A percentile compares a stretch with the other conserved stretches of the same genome.
Evolutionary conservation across 2,888 invertebrate genomes (phyloP).

Genomic region (Brachynemurus nebulosus): DNA sequence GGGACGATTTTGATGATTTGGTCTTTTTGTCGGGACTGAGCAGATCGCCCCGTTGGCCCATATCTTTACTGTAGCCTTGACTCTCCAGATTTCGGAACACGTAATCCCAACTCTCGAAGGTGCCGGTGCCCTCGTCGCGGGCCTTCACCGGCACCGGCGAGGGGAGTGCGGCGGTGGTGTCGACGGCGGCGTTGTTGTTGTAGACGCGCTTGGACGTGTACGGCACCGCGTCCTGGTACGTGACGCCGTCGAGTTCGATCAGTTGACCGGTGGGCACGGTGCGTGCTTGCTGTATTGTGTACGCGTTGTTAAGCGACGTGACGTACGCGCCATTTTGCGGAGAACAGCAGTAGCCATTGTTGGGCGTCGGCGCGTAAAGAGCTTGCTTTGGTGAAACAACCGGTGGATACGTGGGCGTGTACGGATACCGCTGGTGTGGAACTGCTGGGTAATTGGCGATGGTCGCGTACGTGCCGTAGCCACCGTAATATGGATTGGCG

Average conservation of each 20-base stretch:
- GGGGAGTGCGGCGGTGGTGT: constrained; percentile 21
- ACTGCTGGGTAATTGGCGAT: constrained; percentile 12
- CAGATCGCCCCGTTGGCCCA: constrained; percentile 51
- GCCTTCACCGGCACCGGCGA: constrained; percentile 40
- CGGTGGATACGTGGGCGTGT: constrained; percentile 28
- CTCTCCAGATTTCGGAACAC: constrained; percentile 64
- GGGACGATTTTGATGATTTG: constrained; percentile 32
- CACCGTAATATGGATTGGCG: constrained; percentile 18
- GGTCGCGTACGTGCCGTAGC: constrained; percentile 14
- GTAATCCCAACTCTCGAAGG: constrained; percentile 66
- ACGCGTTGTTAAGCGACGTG: constrained; percentile 16
- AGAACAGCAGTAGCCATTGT: constrained; percentile 32
- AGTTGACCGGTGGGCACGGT: constrained; percentile 51
- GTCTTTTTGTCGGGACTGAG: constrained; percentile 34
- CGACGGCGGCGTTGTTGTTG: constrained; percentile 1
- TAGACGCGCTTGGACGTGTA: background rate
- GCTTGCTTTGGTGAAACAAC: constrained; percentile 31
- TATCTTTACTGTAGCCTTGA: constrained; percentile 52
- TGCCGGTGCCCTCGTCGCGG: constrained; percentile 50
- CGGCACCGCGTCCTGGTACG: background rate
- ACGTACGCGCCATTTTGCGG: constrained; percentile 31
- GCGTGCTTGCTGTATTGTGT: constrained; percentile 25
- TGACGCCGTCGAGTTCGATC: constrained; percentile 43
- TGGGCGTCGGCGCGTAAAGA: background rate
- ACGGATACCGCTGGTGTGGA: constrained; percentile 9